These are phyloP conservation scores for Theocolax elegans DNA, from an alignment of 1,140 invertebrate species.

Conservation along the genomic window DNA sequence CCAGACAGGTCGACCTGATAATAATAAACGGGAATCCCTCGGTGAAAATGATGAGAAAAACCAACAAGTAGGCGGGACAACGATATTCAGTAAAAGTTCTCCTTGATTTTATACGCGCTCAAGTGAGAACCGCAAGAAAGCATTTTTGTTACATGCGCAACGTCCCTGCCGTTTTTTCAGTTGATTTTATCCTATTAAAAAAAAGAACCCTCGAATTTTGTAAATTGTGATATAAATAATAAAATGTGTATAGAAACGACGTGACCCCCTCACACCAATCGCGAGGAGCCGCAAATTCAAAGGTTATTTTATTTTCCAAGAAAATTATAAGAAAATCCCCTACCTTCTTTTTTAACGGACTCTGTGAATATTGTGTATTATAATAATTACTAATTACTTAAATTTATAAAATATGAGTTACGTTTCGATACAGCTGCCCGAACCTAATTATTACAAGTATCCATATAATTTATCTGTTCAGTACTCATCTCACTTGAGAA, in stretches of 20 bases:
- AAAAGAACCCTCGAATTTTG: constrained; percentile 62
- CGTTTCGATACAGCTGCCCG: constrained; percentile 57
- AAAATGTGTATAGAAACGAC: constrained; percentile 65
- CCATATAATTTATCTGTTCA: constrained; percentile 28
- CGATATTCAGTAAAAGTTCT: constrained; percentile 46
- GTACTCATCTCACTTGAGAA: constrained; percentile 38
- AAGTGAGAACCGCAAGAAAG: constrained; percentile 44
- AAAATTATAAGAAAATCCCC: constrained; percentile 46
- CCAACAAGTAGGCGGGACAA: constrained; percentile 40
- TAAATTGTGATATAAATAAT: constrained; percentile 69
- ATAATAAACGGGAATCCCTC: constrained; percentile 38
- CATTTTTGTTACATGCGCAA: constrained; percentile 41
- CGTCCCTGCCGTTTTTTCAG: constrained; percentile 42
- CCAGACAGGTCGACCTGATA: constrained; percentile 36
- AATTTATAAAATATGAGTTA: constrained; percentile 64
- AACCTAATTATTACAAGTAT: constrained; percentile 41
- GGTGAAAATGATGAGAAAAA: constrained; percentile 34
- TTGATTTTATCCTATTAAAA: constrained; percentile 44
- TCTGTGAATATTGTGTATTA: constrained; percentile 69
- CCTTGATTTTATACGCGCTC: constrained; percentile 47
- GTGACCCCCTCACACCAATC: constrained; percentile 46
- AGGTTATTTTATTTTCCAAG: constrained; percentile 58
- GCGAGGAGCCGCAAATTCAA: constrained; percentile 56
- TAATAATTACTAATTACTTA: constrained; percentile 68
- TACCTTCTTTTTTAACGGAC: constrained; percentile 60